A percentile compares a stretch with the other conserved stretches of the same genome.
Evolutionary conservation across 1,140 invertebrate genomes (phyloP).

Genomic region (Brachionus manjavacas): DNA sequence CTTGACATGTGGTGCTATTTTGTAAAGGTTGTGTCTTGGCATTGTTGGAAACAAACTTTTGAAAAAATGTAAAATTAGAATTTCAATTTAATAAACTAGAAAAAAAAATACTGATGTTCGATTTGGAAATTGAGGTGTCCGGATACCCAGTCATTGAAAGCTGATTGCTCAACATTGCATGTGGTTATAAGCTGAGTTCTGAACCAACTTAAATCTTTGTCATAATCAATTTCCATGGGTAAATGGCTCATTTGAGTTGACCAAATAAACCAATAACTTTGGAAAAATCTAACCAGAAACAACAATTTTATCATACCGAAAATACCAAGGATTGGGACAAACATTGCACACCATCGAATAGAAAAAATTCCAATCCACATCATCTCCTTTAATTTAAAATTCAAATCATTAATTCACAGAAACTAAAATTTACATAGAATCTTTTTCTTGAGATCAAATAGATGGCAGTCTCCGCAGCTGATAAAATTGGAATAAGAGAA

Average conservation of each 20-base stretch:
- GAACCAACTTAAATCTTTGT: slow-evolving; percentile 48
- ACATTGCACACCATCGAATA: neutral
- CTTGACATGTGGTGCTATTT: slow-evolving; percentile 45
- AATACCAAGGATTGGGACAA: neutral
- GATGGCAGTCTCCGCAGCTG: neutral
- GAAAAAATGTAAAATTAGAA: too few species aligned
- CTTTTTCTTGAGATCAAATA: neutral
- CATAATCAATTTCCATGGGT: slow-evolving; percentile 55
- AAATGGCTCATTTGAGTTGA: slow-evolving; percentile 56
- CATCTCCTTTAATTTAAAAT: neutral
- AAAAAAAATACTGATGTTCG: slow-evolving; percentile 49
- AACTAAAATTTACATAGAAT: neutral
- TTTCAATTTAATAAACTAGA: too few species aligned
- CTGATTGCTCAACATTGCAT: slow-evolving; percentile 44
- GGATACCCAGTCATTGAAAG: slow-evolving; percentile 52
- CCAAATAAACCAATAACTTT: slow-evolving; percentile 56
- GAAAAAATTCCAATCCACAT: neutral
- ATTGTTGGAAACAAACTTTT: slow-evolving; percentile 48
- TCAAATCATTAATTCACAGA: too few species aligned
- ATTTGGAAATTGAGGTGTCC: slow-evolving; percentile 50
- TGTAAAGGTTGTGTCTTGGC: slow-evolving; percentile 47
- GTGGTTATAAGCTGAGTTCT: slow-evolving; percentile 49
- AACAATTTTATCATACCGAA: slow-evolving; percentile 39
- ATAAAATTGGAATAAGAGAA: neutral
- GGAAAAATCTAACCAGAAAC: slow-evolving; percentile 40